Base-by-base conservation (phyloP, 2,888 invertebrate genomes). In the Neelides folsomi region DNA sequence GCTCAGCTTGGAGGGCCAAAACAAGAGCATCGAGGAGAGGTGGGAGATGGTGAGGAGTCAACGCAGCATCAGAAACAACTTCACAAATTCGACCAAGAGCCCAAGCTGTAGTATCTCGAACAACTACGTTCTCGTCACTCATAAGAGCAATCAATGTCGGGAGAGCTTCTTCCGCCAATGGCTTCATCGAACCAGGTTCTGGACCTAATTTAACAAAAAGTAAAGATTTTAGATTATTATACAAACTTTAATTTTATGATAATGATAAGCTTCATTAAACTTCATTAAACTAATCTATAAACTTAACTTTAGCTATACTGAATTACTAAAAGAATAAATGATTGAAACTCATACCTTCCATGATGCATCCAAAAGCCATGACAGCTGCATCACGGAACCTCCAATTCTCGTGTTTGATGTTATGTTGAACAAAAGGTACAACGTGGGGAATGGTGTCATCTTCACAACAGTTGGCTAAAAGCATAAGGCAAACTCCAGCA, bases 91-190 rank as follows among this genome's bases (percentile, higher is more conserved):
- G 79, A 8, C 97, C 95, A 65, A 98, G 86, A 0, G 94, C 92
- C 98, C 98, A 98, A 0, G 97, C 97, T 0, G 92, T 86, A 0
- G 97, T 97, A 69, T 98, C 97, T 58, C 94, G 77, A 0, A 99
- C 97, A 53, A 86, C 86, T 1, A 97, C 93, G 70, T 88, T 89
- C 2, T 76, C 75, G 70, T 99, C 98, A 67, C 89, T 87, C 86
- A 98, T 89, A 34, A 94, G 76, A 64, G 87, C 83, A 60, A 99
- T 94, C 42, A 99, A 75, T 34, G 89, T 93, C 1, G 89, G 86
- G 84, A 99, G 88, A 0, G 97, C 97, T 69, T 94, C 88, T 69
- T 94, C 92, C 1, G 97, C 94, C 47, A 98, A 74, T 1, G 90
- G 88, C 70, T 90, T 90, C 51, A 98, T 75, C 1, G 88, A 88